phyloP scores from a whole-genome alignment of 1,140 invertebrate genomes.

The Drosophila busckii region DNA sequence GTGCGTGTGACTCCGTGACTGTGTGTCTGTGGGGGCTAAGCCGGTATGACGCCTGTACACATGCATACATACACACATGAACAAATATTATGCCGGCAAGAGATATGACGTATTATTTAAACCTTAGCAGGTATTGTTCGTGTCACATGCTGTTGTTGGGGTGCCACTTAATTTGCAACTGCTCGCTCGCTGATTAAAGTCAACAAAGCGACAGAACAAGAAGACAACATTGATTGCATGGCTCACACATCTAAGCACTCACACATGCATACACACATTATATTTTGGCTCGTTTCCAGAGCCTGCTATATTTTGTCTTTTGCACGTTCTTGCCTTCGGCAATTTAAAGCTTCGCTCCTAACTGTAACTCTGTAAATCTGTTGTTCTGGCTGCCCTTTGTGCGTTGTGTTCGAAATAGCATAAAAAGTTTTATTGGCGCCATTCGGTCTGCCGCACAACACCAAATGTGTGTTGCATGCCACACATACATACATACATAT shows the following conservation, averaged over 20 bases:
- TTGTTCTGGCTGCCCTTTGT: constrained; percentile 10
- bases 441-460: constrained; percentile 59
- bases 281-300: constrained; percentile 1
- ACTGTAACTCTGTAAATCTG: constrained; percentile 32
- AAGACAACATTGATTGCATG: constrained; percentile 24
- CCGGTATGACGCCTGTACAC: too few species aligned
- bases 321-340: constrained; percentile 16
- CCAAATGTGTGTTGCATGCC: constrained; percentile 25
- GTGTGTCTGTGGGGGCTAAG: neutral
- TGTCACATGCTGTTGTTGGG: constrained; percentile 10
- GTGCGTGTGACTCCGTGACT: neutral
- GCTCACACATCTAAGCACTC: neutral
- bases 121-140: constrained; percentile 23
- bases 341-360: constrained; percentile 8
- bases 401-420: constrained; percentile 6
- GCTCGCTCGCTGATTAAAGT: constrained; percentile 40
- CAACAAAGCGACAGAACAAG: constrained; percentile 21
- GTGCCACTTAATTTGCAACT: constrained; percentile 46
- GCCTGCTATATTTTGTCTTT: constrained; percentile 18
- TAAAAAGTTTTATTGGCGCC: constrained; percentile 69
- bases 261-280: neutral
- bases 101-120: constrained; percentile 42
- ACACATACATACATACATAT: neutral
- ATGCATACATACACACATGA: constrained; percentile 3
- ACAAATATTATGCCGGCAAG: constrained; percentile 10